Conservation (phyloP, 2,888 invertebrate species). For the Rhimphoctona megacephalus region DNA sequence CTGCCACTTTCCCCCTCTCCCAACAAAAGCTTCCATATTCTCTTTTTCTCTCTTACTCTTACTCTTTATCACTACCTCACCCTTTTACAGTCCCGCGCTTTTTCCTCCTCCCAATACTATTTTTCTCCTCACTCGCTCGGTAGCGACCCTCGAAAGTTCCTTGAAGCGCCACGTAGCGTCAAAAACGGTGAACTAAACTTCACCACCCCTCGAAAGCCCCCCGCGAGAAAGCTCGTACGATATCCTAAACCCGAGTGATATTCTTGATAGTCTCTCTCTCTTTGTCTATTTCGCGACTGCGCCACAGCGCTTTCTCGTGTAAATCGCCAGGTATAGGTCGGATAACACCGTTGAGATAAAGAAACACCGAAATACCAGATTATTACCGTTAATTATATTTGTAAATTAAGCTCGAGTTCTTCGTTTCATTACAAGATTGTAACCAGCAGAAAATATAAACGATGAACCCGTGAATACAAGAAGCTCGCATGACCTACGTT, state of each 20-base stretch:
- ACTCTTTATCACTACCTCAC: slow-evolving; percentile 1
- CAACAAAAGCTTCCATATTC: neutral
- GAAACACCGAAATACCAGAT: neutral
- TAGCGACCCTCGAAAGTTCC: slow-evolving; percentile 36
- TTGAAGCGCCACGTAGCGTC: slow-evolving; percentile 33
- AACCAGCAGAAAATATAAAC: neutral
- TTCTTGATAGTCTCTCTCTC: slow-evolving; percentile 29
- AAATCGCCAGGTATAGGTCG: slow-evolving; percentile 47
- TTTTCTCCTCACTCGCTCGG: slow-evolving; percentile 10
- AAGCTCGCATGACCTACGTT: neutral
- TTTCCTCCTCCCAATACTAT: slow-evolving; percentile 11
- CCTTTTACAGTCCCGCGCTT: neutral
- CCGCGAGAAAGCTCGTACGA: slow-evolving; percentile 39
- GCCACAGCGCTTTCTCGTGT: slow-evolving; percentile 38
- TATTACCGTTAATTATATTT: neutral
- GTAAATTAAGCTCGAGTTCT: neutral
- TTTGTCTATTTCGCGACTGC: slow-evolving; percentile 45
- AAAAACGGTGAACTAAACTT: neutral
- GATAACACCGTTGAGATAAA: slow-evolving; percentile 1
- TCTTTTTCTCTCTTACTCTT: slow-evolving; percentile 16
- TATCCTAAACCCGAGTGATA: slow-evolving; percentile 21
- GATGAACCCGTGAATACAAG: neutral
- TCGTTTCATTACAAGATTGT: neutral
- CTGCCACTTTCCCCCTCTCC: slow-evolving; percentile 2
- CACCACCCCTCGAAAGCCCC: slow-evolving; percentile 1